Evolutionary conservation across 2,113 vertebrate species (phyloP).

Genomic region (Callithrix jacchus): DNA sequence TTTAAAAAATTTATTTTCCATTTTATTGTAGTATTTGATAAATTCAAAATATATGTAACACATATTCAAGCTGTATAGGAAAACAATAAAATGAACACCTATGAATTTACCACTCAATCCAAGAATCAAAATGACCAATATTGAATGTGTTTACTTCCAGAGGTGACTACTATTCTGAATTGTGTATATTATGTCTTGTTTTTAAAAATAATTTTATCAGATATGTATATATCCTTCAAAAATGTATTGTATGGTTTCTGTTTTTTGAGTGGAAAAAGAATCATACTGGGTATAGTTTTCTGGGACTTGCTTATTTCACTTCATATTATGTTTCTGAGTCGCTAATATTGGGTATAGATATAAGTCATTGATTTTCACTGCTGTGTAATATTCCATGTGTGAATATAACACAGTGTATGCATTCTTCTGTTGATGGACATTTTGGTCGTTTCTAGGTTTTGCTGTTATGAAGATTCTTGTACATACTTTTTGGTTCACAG

Average conservation of each 20-base stretch:
- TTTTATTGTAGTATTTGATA: constrained; percentile 42
- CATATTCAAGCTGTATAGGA: constrained; percentile 2
- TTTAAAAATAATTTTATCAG: constrained; percentile 34
- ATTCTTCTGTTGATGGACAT: constrained; percentile 29
- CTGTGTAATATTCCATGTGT: constrained; percentile 21
- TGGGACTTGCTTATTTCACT: constrained; percentile 33
- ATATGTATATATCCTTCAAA: neutral
- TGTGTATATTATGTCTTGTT: constrained; percentile 44
- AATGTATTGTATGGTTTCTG: constrained; percentile 14
- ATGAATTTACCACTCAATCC: neutral
- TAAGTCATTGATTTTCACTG: constrained; percentile 11
- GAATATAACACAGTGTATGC: constrained; percentile 20
- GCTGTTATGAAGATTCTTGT: neutral
- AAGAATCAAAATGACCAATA: constrained; percentile 12
- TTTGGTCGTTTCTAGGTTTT: constrained; percentile 19
- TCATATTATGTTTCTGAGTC: constrained; percentile 34
- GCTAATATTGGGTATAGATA: neutral
- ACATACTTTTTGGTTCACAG: neutral
- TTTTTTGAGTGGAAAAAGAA: neutral
- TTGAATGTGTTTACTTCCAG: neutral
- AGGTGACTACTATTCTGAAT: constrained; percentile 11
- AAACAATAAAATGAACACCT: constrained; percentile 24
- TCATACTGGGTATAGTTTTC: neutral
- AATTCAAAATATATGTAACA: constrained; percentile 22
- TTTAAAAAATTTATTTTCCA: neutral